Evolutionary conservation across 2,113 vertebrate genomes (phyloP).

Genomic region (Ciconia boyciana): DNA sequence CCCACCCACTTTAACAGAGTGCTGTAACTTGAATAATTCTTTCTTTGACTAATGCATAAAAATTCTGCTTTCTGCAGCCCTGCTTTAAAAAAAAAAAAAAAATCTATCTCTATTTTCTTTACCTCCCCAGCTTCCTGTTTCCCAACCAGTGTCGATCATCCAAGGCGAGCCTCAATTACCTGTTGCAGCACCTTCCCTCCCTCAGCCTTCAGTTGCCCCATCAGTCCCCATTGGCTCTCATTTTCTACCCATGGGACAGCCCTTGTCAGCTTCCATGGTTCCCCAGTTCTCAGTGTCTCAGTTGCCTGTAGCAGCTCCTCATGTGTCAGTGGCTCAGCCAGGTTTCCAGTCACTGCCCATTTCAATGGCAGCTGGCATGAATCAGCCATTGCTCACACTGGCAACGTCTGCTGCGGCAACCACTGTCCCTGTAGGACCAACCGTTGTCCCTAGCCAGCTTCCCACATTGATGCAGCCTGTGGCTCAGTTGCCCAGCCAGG

Average conservation of each 20-base stretch:
- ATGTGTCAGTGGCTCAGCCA: slow-evolving; percentile 69
- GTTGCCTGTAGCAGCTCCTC: slow-evolving; percentile 70
- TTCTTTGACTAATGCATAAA: slow-evolving; percentile 71
- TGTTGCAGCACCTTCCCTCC: slow-evolving; percentile 70
- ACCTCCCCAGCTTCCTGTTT: slow-evolving; percentile 82
- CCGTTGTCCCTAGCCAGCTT: slow-evolving; percentile 73
- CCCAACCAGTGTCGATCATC: slow-evolving; percentile 76
- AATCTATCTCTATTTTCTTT: slow-evolving; percentile 78
- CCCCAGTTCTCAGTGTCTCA: slow-evolving; percentile 75
- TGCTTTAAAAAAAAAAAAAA: slow-evolving; percentile 70
- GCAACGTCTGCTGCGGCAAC: slow-evolving; percentile 66
- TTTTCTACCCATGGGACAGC: slow-evolving; percentile 74
- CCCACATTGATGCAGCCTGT: slow-evolving; percentile 75
- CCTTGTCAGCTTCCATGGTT: slow-evolving; percentile 67
- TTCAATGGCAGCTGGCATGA: slow-evolving; percentile 72
- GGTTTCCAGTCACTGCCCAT: slow-evolving; percentile 74
- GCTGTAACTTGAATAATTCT: slow-evolving; percentile 53
- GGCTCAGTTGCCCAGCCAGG: slow-evolving; percentile 77
- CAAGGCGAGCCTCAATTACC: slow-evolving; percentile 79
- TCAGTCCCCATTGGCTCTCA: slow-evolving; percentile 74
- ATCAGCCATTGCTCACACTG: slow-evolving; percentile 73
- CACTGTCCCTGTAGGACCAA: slow-evolving; percentile 64
- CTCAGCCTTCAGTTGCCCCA: slow-evolving; percentile 73
- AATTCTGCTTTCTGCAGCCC: slow-evolving; percentile 72
- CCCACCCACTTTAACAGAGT: slow-evolving; percentile 27